Evolutionary conservation across 1,140 invertebrate species (phyloP).

Genomic region (Macrosteles quadrilineatus): DNA sequence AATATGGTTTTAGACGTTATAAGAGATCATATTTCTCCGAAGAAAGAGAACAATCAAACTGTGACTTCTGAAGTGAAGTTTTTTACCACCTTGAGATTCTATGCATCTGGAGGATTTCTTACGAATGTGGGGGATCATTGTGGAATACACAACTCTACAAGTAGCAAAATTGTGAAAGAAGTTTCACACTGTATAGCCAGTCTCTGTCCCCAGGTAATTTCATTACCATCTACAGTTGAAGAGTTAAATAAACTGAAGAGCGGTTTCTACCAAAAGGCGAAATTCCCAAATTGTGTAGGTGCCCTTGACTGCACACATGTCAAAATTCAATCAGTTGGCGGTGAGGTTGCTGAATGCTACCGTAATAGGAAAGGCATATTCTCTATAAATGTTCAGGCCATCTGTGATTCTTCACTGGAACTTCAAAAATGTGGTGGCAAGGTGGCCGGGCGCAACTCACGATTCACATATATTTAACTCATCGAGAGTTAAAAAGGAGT

Average conservation of each 20-base stretch:
- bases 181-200: neutral
- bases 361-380: neutral
- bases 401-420: neutral
- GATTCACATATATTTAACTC: neutral
- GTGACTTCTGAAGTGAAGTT: too few species aligned
- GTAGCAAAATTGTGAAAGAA: neutral
- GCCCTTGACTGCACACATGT: neutral
- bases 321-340: neutral
- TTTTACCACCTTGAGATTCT: neutral
- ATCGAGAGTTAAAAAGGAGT: neutral
- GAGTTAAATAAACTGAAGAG: conserved; percentile 4
- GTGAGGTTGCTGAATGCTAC: neutral
- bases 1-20: too few species aligned
- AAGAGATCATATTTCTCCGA: too few species aligned
- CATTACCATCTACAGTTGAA: too few species aligned
- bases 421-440: too few species aligned
- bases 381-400: neutral
- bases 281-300: neutral
- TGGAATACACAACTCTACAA: neutral
- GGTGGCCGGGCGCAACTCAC: neutral
- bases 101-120: neutral
- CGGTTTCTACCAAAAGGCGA: conserved; percentile 27
- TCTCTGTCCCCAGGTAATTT: neutral
- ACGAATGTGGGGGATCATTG: neutral
- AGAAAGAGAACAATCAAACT: too few species aligned